These are phyloP conservation scores for Poecile atricapillus DNA, from an alignment of 2,113 vertebrate species.

Conservation along the genomic window DNA sequence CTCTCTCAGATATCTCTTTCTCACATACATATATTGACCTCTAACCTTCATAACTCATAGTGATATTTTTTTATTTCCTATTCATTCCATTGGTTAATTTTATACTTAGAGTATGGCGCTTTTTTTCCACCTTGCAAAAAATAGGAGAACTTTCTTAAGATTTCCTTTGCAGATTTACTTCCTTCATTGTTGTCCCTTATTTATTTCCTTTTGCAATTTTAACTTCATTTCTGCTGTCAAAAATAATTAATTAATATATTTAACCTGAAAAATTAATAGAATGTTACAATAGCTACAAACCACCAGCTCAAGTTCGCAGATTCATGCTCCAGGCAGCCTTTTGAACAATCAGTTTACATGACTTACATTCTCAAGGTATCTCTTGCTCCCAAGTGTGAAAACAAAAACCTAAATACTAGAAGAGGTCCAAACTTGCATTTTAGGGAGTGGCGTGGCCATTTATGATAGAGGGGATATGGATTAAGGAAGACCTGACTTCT, in stretches of 20 bases:
- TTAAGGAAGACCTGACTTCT: neutral
- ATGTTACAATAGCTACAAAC: neutral
- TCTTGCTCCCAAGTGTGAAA: neutral
- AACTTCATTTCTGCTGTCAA: neutral
- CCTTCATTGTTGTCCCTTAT: neutral
- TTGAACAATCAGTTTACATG: neutral
- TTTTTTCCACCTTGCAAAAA: neutral
- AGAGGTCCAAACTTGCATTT: neutral
- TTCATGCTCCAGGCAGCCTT: neutral
- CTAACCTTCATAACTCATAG: neutral
- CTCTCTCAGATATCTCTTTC: neutral
- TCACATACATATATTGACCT: neutral
- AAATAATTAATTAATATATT: neutral
- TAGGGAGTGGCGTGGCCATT: neutral
- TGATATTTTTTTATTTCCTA: neutral
- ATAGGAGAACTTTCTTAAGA: neutral
- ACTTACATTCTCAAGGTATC: neutral
- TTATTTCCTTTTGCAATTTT: neutral
- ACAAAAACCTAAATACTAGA: neutral
- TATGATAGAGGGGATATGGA: neutral
- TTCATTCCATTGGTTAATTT: neutral
- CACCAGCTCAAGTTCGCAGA: neutral
- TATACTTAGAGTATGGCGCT: neutral
- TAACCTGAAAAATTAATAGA: neutral
- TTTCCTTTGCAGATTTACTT: neutral